These are phyloP conservation scores for Halichondria panicea DNA, from an alignment of 37 sponge, comb jelly and placozoan genomes.

Conservation along the genomic window DNA sequence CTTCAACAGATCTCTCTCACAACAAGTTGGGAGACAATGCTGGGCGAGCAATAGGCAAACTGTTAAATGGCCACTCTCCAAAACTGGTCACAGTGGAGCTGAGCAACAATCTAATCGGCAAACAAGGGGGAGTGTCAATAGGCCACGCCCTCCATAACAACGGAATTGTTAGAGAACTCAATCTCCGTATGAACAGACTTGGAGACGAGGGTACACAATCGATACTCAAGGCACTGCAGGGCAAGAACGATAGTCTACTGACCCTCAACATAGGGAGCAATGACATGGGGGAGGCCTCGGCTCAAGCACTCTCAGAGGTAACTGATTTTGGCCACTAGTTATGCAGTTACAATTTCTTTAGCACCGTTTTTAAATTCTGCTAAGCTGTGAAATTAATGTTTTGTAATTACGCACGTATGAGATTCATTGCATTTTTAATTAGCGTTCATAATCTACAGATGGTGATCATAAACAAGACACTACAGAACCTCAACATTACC, in stretches of 20 bases:
- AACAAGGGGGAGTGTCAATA: conserved; percentile 70
- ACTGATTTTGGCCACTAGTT: no score
- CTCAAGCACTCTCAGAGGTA: conserved; percentile 81
- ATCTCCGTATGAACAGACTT: conserved; percentile 82
- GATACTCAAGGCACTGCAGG: conserved; percentile 75
- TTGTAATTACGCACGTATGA: no score
- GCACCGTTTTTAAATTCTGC: background rate
- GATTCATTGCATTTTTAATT: no score
- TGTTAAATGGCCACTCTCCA: conserved; percentile 73
- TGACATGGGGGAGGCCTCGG: conserved; percentile 77
- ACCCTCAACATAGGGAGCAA: conserved; percentile 76
- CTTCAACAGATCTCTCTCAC: conserved; percentile 82
- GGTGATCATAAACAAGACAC: conserved; percentile 65
- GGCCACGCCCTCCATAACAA: conserved; percentile 90
- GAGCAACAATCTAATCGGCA: conserved; percentile 72
- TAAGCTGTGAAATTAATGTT: no score
- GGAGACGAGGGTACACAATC: conserved; percentile 86
- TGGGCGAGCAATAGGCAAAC: conserved; percentile 89
- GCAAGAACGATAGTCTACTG: conserved; percentile 70
- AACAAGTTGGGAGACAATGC: conserved; percentile 77
- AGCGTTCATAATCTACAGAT: conserved; percentile 29
- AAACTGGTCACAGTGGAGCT: conserved; percentile 60
- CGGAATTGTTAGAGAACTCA: conserved; percentile 61
- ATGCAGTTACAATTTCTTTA: background rate
- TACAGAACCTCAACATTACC: conserved; percentile 57